These are phyloP conservation scores for Pelmatolapia mariae DNA, from an alignment of 2,113 vertebrate species.

Conservation along the genomic window DNA sequence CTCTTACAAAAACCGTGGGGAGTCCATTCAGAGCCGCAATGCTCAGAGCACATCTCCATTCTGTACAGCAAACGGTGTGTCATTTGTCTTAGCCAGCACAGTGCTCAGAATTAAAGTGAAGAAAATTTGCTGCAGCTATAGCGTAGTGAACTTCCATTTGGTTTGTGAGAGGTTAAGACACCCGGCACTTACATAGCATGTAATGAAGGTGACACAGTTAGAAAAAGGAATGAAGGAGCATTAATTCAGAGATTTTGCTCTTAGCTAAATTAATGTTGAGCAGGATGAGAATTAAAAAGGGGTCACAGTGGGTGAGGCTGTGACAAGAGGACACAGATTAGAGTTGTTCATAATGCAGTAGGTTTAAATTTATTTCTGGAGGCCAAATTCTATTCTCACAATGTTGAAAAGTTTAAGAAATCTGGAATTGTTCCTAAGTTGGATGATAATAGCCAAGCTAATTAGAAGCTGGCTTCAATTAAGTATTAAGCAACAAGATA, in stretches of 20 bases:
- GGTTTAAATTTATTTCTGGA: conserved; percentile 52
- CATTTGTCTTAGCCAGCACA: conserved; percentile 32
- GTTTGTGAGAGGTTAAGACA: conserved; percentile 24
- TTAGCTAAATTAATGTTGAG: conserved; percentile 61
- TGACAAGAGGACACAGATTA: conserved; percentile 57
- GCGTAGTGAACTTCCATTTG: conserved; percentile 29
- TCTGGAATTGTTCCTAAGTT: conserved; percentile 52
- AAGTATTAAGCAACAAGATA: conserved; percentile 66
- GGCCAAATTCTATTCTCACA: conserved; percentile 35
- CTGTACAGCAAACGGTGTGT: conserved; percentile 25
- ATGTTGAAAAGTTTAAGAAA: conserved; percentile 50
- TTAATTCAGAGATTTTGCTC: conserved; percentile 57
- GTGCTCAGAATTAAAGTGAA: conserved; percentile 28
- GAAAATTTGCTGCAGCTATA: conserved; percentile 27
- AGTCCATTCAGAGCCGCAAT: conserved; percentile 30
- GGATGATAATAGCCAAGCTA: conserved; percentile 62
- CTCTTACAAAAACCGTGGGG: conserved; percentile 54
- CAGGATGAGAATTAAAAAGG: conserved; percentile 56
- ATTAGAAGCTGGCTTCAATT: conserved; percentile 68
- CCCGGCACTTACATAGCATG: conserved; percentile 32
- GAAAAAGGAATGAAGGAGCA: conserved; percentile 33
- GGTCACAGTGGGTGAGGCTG: conserved; percentile 52
- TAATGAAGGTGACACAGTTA: conserved; percentile 44
- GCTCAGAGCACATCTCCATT: conserved; percentile 40
- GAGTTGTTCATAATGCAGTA: conserved; percentile 34